Conservation (phyloP, 2,113 vertebrate genomes). For the Mirza zaza region DNA sequence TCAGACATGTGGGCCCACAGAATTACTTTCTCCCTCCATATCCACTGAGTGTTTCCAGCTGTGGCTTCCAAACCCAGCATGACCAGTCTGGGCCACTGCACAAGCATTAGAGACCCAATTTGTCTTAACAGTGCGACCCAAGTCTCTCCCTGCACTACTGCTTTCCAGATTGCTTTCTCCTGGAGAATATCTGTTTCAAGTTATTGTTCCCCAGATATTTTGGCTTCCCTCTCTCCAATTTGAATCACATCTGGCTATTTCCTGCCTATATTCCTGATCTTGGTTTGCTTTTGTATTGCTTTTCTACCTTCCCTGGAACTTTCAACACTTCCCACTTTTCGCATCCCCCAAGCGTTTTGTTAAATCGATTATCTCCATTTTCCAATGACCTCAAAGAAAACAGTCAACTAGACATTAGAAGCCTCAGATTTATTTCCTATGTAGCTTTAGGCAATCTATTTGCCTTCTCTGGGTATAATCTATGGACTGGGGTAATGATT, state of each 20-base stretch:
- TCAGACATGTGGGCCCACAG: neutral
- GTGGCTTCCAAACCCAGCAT: neutral
- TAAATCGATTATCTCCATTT: slow-evolving; percentile 57
- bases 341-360: slow-evolving; percentile 38
- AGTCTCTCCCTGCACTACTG: neutral
- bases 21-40: neutral
- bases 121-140: neutral
- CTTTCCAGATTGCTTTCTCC: slow-evolving; percentile 53
- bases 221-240: slow-evolving; percentile 43
- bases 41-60: neutral
- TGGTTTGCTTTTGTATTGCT: slow-evolving; percentile 47
- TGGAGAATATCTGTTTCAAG: slow-evolving; percentile 61
- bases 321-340: slow-evolving; percentile 59
- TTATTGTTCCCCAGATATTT: slow-evolving; percentile 67
- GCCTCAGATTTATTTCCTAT: neutral
- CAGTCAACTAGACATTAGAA: neutral
- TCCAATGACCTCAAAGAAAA: slow-evolving; percentile 51
- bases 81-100: neutral
- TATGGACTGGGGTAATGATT: neutral
- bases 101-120: neutral
- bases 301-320: slow-evolving; percentile 56
- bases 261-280: slow-evolving; percentile 55
- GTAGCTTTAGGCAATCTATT: neutral
- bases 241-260: slow-evolving; percentile 58
- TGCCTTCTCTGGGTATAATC: neutral